Conservation (phyloP, 2,113 vertebrate species). For the Hippocampus guttulatus region DNA sequence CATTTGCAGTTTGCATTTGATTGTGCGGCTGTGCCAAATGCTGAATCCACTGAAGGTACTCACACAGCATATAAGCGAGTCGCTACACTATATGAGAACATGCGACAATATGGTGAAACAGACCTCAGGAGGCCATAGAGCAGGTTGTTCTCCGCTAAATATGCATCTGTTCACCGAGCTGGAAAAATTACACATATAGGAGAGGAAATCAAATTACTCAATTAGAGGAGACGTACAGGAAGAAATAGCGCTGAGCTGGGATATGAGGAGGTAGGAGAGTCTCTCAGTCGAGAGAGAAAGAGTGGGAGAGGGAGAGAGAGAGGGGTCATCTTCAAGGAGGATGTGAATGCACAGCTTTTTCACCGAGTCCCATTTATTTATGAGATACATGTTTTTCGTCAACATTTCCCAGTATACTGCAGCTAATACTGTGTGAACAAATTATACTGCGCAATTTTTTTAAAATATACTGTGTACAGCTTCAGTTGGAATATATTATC, state of each 20-base stretch:
- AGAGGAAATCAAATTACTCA: constrained; percentile 29
- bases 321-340: neutral
- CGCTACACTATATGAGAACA: neutral
- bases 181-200: constrained; percentile 25
- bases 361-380: neutral
- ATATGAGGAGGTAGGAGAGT: neutral
- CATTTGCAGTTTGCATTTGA: neutral
- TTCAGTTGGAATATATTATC: neutral
- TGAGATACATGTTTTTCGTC: neutral
- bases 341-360: constrained; percentile 10
- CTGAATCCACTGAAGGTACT: neutral
- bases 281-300: neutral
- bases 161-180: constrained; percentile 30
- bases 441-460: neutral
- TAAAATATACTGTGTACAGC: neutral
- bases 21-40: neutral
- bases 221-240: constrained; percentile 9
- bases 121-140: constrained; percentile 5
- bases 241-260: neutral
- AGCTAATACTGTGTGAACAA: neutral
- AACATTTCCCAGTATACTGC: neutral
- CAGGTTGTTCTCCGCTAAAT: constrained; percentile 21
- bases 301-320: too few relatives aligned
- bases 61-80: constrained; percentile 12
- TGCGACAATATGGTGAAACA: constrained; percentile 22